A percentile compares a stretch with the other conserved stretches of the same genome.
Conservation (phyloP, 2,113 vertebrate species). For the Melanerpes aurifrons region DNA sequence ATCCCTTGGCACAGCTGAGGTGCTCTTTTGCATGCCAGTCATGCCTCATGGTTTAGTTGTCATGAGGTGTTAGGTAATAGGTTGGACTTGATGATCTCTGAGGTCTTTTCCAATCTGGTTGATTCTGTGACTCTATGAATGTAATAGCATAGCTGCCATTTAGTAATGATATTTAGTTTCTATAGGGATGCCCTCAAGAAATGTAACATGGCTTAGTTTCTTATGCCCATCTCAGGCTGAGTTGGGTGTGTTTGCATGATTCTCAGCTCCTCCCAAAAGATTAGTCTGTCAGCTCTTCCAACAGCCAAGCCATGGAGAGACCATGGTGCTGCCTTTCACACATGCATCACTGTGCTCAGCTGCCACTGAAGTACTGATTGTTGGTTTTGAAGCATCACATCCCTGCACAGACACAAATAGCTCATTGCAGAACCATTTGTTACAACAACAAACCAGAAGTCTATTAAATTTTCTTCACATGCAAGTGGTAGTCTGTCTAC, state of each 20-base stretch:
- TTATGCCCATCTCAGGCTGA: background rate
- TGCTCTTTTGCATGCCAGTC: too few species aligned
- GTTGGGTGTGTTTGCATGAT: background rate
- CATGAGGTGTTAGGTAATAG: too few species aligned
- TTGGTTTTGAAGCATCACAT: background rate
- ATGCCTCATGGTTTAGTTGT: too few species aligned
- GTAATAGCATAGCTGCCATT: too few species aligned
- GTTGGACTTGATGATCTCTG: too few species aligned
- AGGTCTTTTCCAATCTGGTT: too few species aligned
- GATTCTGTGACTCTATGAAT: too few species aligned
- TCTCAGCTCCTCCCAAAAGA: background rate
- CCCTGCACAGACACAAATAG: background rate
- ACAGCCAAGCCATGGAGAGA: background rate
- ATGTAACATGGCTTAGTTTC: background rate
- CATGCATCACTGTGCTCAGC: background rate
- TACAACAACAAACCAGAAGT: background rate
- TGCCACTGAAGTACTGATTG: background rate
- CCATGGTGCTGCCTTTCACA: background rate
- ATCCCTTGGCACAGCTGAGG: too few species aligned
- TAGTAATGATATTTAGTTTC: background rate
- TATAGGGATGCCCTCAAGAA: background rate
- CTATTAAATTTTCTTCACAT: background rate
- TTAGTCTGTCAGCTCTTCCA: background rate
- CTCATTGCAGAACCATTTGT: background rate
- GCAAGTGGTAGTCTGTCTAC: background rate